phyloP scores from a whole-genome alignment of 2,888 invertebrate genomes.

The Meteorus cinctellus region DNA sequence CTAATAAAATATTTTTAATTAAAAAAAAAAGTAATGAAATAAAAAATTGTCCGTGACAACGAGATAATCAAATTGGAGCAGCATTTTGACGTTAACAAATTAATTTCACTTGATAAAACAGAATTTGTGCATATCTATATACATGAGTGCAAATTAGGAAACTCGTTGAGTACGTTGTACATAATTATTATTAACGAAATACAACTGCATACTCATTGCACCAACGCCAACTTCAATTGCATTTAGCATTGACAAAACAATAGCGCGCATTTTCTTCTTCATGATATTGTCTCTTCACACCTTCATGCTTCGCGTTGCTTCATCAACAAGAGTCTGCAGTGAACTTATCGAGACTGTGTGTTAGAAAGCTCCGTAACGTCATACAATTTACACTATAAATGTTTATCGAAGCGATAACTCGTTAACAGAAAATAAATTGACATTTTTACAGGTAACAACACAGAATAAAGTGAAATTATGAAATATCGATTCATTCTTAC shows the following conservation, averaged over 20 bases:
- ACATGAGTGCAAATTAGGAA: background rate
- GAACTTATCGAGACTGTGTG: slow-evolving; percentile 31
- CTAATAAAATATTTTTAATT: background rate
- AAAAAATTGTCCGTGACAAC: slow-evolving; percentile 15
- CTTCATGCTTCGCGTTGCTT: slow-evolving; percentile 4
- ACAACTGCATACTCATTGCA: background rate
- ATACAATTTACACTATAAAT: slow-evolving; percentile 27
- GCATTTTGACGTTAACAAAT: slow-evolving; percentile 2
- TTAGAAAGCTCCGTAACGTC: slow-evolving; percentile 14
- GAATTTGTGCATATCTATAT: slow-evolving; percentile 15
- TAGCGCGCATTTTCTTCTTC: background rate
- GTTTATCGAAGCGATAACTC: slow-evolving; percentile 35
- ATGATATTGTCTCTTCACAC: background rate
- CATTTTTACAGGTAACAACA: slow-evolving; percentile 6
- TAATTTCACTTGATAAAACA: slow-evolving; percentile 24
- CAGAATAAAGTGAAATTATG: background rate
- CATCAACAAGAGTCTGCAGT: slow-evolving; percentile 10
- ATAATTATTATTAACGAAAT: slow-evolving; percentile 19
- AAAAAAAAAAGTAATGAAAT: slow-evolving; percentile 30
- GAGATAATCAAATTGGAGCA: background rate
- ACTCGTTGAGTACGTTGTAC: background rate
- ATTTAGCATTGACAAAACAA: slow-evolving; percentile 33
- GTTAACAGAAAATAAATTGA: slow-evolving; percentile 31
- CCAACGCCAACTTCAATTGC: slow-evolving; percentile 23
- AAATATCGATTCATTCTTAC: background rate